These are phyloP conservation scores for Anhinga anhinga DNA, from an alignment of 2,113 vertebrate genomes.

Conservation along the genomic window DNA sequence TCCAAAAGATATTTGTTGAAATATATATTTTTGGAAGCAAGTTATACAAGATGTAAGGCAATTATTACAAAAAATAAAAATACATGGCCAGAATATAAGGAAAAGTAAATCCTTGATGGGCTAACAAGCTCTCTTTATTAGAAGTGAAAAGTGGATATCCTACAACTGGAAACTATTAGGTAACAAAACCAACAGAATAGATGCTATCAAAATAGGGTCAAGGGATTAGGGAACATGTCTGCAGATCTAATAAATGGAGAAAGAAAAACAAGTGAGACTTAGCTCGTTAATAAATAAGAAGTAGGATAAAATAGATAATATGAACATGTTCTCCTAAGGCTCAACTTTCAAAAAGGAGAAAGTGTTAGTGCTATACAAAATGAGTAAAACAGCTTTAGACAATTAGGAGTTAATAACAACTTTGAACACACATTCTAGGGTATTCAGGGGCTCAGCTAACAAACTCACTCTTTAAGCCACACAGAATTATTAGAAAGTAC, in stretches of 20 bases:
- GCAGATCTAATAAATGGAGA: background rate
- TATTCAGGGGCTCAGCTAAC: background rate
- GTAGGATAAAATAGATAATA: background rate
- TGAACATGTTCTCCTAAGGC: rapidly evolving
- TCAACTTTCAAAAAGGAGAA: background rate
- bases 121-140: background rate
- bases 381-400: background rate
- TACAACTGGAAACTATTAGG: background rate
- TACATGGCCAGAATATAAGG: background rate
- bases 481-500: background rate
- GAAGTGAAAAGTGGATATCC: background rate
- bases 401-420: background rate
- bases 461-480: background rate
- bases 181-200: background rate
- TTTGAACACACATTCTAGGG: background rate
- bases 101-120: background rate
- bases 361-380: background rate
- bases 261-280: background rate
- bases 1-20: background rate
- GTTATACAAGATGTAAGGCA: background rate
- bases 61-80: background rate
- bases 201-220: background rate
- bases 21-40: background rate
- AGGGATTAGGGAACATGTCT: background rate
- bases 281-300: background rate